Conservation (phyloP, 2,797 vertebrate genomes). For the Sebastes diploproa region DNA sequence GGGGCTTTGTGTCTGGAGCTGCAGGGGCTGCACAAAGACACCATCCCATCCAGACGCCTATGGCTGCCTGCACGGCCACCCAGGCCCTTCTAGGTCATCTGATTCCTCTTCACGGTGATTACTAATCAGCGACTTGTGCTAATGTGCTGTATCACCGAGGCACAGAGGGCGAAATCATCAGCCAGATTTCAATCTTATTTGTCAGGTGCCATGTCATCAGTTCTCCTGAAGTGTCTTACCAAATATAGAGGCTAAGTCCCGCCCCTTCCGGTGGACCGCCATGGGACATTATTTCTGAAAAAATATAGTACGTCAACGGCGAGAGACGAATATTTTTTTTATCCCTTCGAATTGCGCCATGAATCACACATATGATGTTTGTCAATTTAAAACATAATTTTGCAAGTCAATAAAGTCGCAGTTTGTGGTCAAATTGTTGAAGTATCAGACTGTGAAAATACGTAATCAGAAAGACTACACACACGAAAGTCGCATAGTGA, state of each 20-base stretch:
- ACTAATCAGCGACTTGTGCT: slow-evolving; percentile 52
- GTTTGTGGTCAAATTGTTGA: no score
- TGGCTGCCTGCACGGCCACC: slow-evolving; percentile 11
- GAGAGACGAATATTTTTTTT: no score
- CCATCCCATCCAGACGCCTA: slow-evolving; percentile 45
- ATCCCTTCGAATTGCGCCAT: no score
- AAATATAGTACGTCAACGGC: no score
- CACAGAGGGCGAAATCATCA: slow-evolving; percentile 12
- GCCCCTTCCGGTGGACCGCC: no score
- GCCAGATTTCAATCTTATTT: slow-evolving; percentile 52
- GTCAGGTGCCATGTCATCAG: slow-evolving; percentile 41
- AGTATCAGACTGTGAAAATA: no score
- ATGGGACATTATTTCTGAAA: no score
- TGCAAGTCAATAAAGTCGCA: no score
- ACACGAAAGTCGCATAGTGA: no score
- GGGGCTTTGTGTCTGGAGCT: slow-evolving; percentile 75
- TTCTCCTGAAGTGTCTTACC: slow-evolving; percentile 41
- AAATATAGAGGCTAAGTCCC: slow-evolving; percentile 19
- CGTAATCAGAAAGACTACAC: no score
- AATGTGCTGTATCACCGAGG: slow-evolving; percentile 39
- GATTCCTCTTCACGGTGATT: slow-evolving; percentile 68
- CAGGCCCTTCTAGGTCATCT: slow-evolving; percentile 66
- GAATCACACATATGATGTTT: no score
- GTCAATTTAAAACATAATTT: no score
- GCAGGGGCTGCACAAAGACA: slow-evolving; percentile 59